Conservation (phyloP, 2,113 vertebrate species). For the Perccottus glenii region DNA sequence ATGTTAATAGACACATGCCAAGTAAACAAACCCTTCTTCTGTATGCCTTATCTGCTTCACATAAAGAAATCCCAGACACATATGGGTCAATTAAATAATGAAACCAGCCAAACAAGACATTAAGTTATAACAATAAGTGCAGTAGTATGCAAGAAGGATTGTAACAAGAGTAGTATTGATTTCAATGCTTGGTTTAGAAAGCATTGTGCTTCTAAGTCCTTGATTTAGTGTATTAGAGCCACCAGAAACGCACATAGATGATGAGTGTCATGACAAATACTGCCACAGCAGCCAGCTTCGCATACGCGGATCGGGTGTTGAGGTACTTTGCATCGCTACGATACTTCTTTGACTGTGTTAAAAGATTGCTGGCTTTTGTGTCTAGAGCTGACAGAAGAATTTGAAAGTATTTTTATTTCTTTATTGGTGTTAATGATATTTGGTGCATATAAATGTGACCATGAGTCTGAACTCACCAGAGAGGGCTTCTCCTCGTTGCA, state of each 20-base stretch:
- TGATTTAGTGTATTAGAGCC: slow-evolving; percentile 84
- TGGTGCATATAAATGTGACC: too few species aligned
- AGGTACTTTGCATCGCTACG: slow-evolving; percentile 94
- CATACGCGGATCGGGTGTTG: slow-evolving; percentile 95
- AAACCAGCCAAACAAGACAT: slow-evolving; percentile 5
- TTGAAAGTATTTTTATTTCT: not conserved
- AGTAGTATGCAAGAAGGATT: not conserved
- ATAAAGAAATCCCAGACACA: not conserved
- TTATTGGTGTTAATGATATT: not conserved
- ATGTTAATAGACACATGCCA: not conserved
- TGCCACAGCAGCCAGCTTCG: slow-evolving; percentile 90
- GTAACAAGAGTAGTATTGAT: not conserved
- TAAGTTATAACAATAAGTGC: too few species aligned
- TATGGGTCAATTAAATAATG: slow-evolving; percentile 10
- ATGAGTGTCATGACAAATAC: slow-evolving; percentile 94
- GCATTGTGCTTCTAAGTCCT: not conserved
- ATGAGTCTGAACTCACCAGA: slow-evolving; percentile 81
- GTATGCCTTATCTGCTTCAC: not conserved
- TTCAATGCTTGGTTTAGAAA: not conserved
- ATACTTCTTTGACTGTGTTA: slow-evolving; percentile 95
- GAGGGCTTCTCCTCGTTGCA: slow-evolving; percentile 93
- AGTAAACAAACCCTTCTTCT: slow-evolving; percentile 10
- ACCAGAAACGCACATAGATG: slow-evolving; percentile 96
- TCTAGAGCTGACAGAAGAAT: slow-evolving; percentile 84
- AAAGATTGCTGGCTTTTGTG: slow-evolving; percentile 94